Evolutionary conservation across 2,797 vertebrate species (phyloP), one percentile per base, ranked within the genome.

Genomic region (Philypnodon macrostomus): DNA sequence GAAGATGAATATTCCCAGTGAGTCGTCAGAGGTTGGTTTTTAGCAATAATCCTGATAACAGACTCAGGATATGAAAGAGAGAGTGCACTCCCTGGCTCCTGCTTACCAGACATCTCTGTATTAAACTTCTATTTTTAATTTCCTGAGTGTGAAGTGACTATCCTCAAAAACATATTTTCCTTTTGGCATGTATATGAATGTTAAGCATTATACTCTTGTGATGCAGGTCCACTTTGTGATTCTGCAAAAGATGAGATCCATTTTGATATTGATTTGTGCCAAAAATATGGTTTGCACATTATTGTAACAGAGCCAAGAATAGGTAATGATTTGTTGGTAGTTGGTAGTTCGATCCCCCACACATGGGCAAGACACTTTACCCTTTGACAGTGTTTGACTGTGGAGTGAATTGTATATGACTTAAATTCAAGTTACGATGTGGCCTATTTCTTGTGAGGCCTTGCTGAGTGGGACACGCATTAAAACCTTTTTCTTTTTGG

Each of bases 81-180:
- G 27, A 31, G 9, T 50, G 5, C 23, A 9, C 23, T 58, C 10
- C n/a, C 14, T 51, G 1, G 1, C 46, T 44, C 13, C 54, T 41
- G n/a, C 67, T 62, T 40, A 16, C 26, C 18, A 58, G 48, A 68
- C 29, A 49, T 49, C 41, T 62, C 32, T 63, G 41, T 47, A 53
- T 36, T 45, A 29, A 34, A 35, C 31, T 53, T 68, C 62, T 58
- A 54, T 77, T 75, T 80, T 73, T 74, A 71, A 75, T 70, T 73
- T 79, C 69, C 54, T 71, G 62, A 47, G 48, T 60, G 16, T 56
- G 40, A 72, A 58, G 42, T 63, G 61, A 67, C 64, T 50, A 58
- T 47, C 53, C 40, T 61, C 17, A 45, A 44, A 6, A 26, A 29
- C 56, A 67, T 38, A 74, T 63, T 65, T 64, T 37, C 64, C 69